phyloP scores from a whole-genome alignment of 2,113 vertebrate species.

The Chloropsis hardwickii region DNA sequence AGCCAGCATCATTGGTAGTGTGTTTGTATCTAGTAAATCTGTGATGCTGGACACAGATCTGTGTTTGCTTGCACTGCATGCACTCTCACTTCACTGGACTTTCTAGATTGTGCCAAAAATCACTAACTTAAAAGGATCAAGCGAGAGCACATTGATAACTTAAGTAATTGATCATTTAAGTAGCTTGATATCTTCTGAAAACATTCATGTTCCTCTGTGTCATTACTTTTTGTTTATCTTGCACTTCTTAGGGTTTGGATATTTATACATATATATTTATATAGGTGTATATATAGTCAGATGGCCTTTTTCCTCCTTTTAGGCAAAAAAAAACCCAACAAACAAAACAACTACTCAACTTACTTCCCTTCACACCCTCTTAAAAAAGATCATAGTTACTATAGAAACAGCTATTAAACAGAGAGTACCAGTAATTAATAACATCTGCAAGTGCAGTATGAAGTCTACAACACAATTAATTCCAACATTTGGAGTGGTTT shows the following conservation, averaged over 20 bases:
- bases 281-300: neutral
- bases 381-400: neutral
- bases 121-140: neutral
- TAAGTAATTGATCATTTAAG: neutral
- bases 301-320: neutral
- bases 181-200: neutral
- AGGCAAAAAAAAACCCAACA: neutral
- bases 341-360: neutral
- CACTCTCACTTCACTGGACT: neutral
- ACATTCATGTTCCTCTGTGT: neutral
- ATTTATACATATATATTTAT: neutral
- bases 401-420: constrained; percentile 44
- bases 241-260: neutral
- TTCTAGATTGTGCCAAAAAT: neutral
- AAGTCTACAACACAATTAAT: constrained; percentile 30
- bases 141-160: neutral
- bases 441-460: constrained; percentile 42
- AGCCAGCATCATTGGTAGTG: fast-evolving
- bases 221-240: neutral
- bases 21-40: neutral
- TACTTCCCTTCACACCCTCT: neutral
- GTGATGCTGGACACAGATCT: neutral
- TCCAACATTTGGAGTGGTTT: neutral
- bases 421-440: constrained; percentile 46
- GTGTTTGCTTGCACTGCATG: neutral